Evolutionary conservation across 2,888 invertebrate genomes (phyloP), one percentile per base, ranked within the genome.

Genomic region (Callimorpha dominula): DNA sequence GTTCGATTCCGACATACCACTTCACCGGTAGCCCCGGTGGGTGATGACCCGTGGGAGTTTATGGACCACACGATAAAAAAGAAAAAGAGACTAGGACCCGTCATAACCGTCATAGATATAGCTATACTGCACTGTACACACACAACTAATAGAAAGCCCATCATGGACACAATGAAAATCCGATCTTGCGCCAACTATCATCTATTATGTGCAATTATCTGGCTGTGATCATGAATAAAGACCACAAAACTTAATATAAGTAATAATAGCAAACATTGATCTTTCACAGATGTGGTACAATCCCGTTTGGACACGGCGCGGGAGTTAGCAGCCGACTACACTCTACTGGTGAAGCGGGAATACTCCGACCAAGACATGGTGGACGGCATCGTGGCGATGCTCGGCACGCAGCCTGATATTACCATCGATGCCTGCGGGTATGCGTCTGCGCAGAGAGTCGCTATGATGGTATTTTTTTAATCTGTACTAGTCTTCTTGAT

Each of bases 351-450:
- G 11, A 89, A 92, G 43, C 93, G 91, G 1, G 94, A 96, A 1
- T 92, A 95, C 71, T 89, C 95, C 0, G 97, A 97, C 62, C 94
- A 96, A 64, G 94, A 96, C 0, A 91, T 96, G 4, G 96, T 96
- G 0, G 93, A 96, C 57, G 91, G 93, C 74, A 96, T 98, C 17
- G 93, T 95, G 67, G 84, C 92, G n/a, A 81, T 95, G 8, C 91
- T 98, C 81, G 97, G 97, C 0, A 93, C 90, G 14, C 91, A 94
- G 75, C 98, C 98, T 0, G 97, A 98, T 76, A 96, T 97, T 77
- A 96, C 98, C 11, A 97, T 99, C 72, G 99, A 99, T 88, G 99
- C 99, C 78, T 97, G 97, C 85, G 99, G 98, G 1, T 97, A 96
- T 20, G 97, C 98, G 82, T 93, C 97, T 4, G 97, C 97, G 69